Evolutionary conservation across 2,888 invertebrate species (phyloP).

Genomic region (Osmoderma eremita): DNA sequence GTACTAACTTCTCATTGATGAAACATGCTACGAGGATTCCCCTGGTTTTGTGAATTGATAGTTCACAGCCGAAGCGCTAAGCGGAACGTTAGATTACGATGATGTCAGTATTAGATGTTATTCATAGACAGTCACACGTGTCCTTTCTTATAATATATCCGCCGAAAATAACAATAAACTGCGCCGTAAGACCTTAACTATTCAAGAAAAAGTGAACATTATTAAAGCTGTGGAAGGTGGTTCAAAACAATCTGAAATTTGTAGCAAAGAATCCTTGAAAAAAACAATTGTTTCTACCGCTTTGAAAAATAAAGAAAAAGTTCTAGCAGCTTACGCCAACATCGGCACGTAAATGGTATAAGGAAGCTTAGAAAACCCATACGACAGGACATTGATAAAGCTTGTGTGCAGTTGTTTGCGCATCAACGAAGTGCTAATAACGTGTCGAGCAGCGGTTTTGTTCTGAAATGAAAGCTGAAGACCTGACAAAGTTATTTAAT

Average conservation of each 20-base stretch:
- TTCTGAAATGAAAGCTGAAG: constrained; percentile 16
- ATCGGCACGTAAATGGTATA: constrained; percentile 9
- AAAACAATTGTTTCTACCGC: not conserved
- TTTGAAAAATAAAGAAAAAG: constrained; percentile 19
- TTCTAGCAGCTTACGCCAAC: constrained; percentile 8
- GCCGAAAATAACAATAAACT: constrained; percentile 10
- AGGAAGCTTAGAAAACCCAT: constrained; percentile 22
- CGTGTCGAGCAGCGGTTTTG: not conserved
- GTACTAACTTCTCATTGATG: constrained; percentile 9
- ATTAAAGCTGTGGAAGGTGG: constrained; percentile 9
- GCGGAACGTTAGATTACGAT: constrained; percentile 11
- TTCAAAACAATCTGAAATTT: constrained; percentile 9
- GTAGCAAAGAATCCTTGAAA: constrained; percentile 1
- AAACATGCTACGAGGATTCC: constrained; percentile 1
- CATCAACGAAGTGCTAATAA: not conserved
- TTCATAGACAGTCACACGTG: constrained; percentile 9
- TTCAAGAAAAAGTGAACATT: constrained; percentile 8
- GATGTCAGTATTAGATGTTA: constrained; percentile 11
- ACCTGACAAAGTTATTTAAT: constrained; percentile 12
- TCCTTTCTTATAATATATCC: too few species aligned
- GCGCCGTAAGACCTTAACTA: constrained; percentile 4
- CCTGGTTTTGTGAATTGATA: not conserved
- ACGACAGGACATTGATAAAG: constrained; percentile 20
- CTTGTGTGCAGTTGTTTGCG: constrained; percentile 12
- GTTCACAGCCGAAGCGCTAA: not conserved